These are phyloP conservation scores for Dendrocincla fuliginosa DNA, from an alignment of 2,797 vertebrate species.

Conservation along the genomic window DNA sequence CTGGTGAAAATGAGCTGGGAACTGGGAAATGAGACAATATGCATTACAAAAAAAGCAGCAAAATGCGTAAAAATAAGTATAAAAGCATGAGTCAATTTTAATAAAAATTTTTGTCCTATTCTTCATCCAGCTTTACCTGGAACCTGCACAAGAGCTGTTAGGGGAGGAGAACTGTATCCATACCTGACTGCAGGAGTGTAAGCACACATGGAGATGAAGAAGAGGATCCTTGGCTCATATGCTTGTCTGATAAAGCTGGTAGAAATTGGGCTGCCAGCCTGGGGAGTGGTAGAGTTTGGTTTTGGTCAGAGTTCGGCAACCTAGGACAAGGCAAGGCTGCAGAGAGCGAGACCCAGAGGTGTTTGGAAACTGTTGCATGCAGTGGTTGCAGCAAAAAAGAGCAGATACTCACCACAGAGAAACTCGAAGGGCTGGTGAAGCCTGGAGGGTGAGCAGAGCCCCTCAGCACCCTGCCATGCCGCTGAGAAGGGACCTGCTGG, in stretches of 20 bases:
- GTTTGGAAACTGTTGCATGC: neutral
- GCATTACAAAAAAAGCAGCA: neutral
- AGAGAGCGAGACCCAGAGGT: neutral
- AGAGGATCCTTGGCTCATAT: neutral
- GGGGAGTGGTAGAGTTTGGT: neutral
- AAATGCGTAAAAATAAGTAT: neutral
- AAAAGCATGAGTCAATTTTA: neutral
- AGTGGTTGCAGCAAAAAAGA: neutral
- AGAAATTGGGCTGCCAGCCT: neutral
- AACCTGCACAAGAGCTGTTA: neutral
- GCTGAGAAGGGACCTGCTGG: neutral
- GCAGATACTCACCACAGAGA: neutral
- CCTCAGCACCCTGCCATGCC: neutral
- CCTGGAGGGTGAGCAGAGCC: neutral
- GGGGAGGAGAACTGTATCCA: neutral
- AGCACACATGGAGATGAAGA: neutral
- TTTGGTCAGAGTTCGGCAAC: neutral
- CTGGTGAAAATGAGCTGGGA: neutral
- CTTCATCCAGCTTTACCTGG: neutral
- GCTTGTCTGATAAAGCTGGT: neutral
- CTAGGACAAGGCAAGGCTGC: neutral
- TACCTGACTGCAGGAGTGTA: rapidly evolving
- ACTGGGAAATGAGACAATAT: neutral
- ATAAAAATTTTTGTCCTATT: neutral
- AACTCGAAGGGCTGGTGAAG: neutral